Evolutionary conservation across 2,113 vertebrate genomes (phyloP).

Genomic region (Telmatochromis sp.): DNA sequence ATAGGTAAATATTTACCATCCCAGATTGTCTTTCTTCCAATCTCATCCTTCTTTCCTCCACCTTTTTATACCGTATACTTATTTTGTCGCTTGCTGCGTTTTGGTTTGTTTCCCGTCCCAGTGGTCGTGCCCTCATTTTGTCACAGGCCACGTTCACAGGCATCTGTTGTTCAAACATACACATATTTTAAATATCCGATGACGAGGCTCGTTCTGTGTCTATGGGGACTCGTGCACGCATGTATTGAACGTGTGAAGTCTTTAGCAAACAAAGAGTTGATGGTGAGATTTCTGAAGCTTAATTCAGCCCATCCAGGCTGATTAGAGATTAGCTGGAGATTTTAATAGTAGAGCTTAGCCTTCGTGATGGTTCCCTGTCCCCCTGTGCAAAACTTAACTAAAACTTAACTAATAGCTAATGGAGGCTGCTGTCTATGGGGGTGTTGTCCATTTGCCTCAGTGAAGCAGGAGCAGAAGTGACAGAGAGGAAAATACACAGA

Average conservation of each 20-base stretch:
- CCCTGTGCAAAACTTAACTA: slow-evolving; percentile 33
- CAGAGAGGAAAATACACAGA: not conserved
- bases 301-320: slow-evolving; percentile 27
- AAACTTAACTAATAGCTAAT: not conserved
- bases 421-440: slow-evolving; percentile 2
- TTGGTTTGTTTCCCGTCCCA: not conserved
- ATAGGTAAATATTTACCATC: slow-evolving; percentile 64
- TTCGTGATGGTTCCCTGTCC: slow-evolving; percentile 16
- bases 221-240: not conserved
- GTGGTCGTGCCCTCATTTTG: slow-evolving; percentile 39
- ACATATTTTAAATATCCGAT: slow-evolving; percentile 42
- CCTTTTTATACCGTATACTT: not conserved
- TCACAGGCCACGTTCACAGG: not conserved
- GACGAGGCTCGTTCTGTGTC: not conserved
- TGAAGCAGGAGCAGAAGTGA: not conserved
- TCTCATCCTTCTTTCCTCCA: slow-evolving; percentile 26
- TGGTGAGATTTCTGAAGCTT: slow-evolving; percentile 30
- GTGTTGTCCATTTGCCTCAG: not conserved
- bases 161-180: slow-evolving; percentile 60
- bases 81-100: not conserved
- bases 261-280: slow-evolving; percentile 47
- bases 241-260: not conserved
- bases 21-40: slow-evolving; percentile 58
- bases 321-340: slow-evolving; percentile 46
- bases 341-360: slow-evolving; percentile 63